These are phyloP conservation scores for Microchrysa polita DNA, from an alignment of 2,888 invertebrate genomes.

Conservation along the genomic window DNA sequence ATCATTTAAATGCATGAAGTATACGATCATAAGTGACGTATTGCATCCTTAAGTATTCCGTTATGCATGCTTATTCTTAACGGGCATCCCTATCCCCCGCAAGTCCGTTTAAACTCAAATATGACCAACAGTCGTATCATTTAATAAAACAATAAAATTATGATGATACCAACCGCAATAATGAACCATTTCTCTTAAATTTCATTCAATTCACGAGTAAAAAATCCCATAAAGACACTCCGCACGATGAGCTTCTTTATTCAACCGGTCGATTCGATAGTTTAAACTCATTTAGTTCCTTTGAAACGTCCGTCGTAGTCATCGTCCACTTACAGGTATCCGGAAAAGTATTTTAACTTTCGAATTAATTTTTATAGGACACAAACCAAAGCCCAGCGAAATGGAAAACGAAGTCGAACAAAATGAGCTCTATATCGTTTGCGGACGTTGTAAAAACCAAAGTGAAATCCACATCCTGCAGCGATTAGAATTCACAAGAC, in stretches of 20 bases:
- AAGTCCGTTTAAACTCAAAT: no score
- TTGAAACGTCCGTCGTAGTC: no score
- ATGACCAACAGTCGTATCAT: neutral
- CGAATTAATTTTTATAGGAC: constrained; percentile 16
- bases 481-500: constrained; percentile 45
- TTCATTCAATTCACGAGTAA: neutral
- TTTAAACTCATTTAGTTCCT: neutral
- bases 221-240: neutral
- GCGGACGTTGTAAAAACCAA: neutral
- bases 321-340: neutral
- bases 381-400: neutral
- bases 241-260: neutral
- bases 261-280: neutral
- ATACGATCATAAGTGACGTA: no score
- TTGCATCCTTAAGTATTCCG: no score
- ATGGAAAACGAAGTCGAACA: neutral
- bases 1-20: no score
- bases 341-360: neutral
- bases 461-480: no score
- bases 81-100: no score
- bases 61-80: no score
- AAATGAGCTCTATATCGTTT: neutral
- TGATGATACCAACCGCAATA: neutral
- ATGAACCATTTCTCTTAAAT: neutral
- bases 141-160: constrained; percentile 8